Evolutionary conservation across 2,113 vertebrate species (phyloP).

Genomic region (Dinomys branickii): DNA sequence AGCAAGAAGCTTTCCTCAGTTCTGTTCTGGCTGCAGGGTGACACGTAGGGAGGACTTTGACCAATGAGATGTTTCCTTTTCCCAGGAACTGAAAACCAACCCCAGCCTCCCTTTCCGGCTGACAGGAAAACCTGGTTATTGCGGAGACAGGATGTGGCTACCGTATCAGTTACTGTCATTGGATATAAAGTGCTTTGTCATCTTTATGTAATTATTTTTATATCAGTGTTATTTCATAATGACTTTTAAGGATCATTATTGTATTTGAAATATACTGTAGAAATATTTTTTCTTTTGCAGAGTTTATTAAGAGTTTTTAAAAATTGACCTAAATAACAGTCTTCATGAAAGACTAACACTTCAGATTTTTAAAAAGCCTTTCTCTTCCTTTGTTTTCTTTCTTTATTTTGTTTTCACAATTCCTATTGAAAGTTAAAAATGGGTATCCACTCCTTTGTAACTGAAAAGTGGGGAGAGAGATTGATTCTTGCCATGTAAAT

Average conservation of each 20-base stretch:
- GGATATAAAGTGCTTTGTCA: background rate
- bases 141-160: background rate
- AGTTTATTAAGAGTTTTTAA: background rate
- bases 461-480: background rate
- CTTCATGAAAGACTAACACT: background rate
- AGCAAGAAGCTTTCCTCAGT: too few relatives aligned
- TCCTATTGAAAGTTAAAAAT: background rate
- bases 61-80: background rate
- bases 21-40: rapidly evolving
- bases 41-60: rapidly evolving
- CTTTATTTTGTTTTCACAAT: background rate
- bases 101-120: background rate
- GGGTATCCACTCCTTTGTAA: background rate
- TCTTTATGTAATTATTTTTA: background rate
- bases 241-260: slow-evolving; percentile 10
- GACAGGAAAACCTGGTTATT: background rate
- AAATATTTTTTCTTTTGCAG: background rate
- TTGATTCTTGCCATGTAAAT: slow-evolving; percentile 1
- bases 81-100: background rate
- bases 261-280: background rate
- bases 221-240: background rate
- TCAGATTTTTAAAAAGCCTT: background rate
- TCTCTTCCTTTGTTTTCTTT: background rate
- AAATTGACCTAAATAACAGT: background rate
- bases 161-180: background rate